Base-by-base conservation (phyloP, 2,797 vertebrate genomes). In the Poeciliopsis presidionis region DNA sequence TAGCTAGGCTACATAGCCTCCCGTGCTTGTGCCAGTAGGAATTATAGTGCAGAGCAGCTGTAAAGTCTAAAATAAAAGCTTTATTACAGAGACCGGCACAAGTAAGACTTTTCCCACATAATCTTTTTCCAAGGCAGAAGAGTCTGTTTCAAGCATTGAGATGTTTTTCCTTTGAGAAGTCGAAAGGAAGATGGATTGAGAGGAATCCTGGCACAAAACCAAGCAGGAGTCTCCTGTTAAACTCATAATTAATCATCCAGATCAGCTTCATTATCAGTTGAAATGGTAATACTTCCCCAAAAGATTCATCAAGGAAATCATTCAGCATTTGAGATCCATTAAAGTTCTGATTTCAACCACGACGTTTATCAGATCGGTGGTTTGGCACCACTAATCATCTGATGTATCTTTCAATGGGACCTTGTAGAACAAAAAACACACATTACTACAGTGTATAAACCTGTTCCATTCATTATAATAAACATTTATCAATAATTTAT, bases 41-140 rank as follows among this genome's bases (percentile, higher is more conserved):
- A 95, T 93, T 93, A 93, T 65, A 93, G 90, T 92, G 90, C 82
- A 46, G 84, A 76, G 49, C 90, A 91, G 92, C 88, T 91, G 91
- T 88, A 85, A 91, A 90, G 88, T 79, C 89, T 91, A 86, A 90
- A 94, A 92, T 87, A 90, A 90, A 91, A 87, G 86, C 83, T 84
- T 85, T 85, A 91, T 89, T 89, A 87, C 81, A 86, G 83, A 91
- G 88, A 92, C 85, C 82, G 91, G 88, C 84, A 72, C 74, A 22
- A 75, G 59, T 59, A 79, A 84, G 82, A 85, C 84, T 81, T 89
- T 90, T 87, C 85, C 18, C 36, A 28, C 61, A 36, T 72, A 72
- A 85, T 79, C 47, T 28, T 61, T 61, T 61, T 14, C 25, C 14
- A 77, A 85, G 61, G 49, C 70, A 79, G 79, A 70, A 77, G 57